phyloP scores from a whole-genome alignment of 1,140 invertebrate genomes.

The Nylanderia fulva region DNA sequence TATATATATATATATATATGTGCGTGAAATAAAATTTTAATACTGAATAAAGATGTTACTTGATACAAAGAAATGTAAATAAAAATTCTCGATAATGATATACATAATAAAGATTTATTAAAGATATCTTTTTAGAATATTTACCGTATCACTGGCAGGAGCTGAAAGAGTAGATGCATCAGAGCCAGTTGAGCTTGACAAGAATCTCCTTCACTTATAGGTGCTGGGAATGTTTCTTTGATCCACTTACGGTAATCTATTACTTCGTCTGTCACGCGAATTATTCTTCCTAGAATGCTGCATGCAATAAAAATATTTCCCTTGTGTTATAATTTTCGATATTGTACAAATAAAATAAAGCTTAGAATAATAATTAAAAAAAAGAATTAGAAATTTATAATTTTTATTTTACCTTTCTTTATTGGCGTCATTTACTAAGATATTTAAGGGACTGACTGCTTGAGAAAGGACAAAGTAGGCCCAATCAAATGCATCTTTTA shows the following conservation, averaged over 20 bases:
- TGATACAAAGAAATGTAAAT: neutral
- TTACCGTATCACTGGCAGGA: constrained; percentile 84
- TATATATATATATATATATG: no score
- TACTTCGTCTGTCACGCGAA: constrained; percentile 97
- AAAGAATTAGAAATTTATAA: neutral
- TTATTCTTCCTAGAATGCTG: constrained; percentile 95
- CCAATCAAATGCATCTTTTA: constrained; percentile 98
- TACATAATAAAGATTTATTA: no score
- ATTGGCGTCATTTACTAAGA: constrained; percentile 87
- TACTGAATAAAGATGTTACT: neutral
- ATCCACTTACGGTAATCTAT: constrained; percentile 95
- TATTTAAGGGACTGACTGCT: constrained; percentile 90
- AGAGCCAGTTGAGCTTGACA: constrained; percentile 85
- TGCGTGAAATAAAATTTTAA: neutral
- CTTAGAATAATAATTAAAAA: neutral
- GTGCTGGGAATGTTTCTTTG: constrained; percentile 87
- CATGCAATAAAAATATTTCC: constrained; percentile 71
- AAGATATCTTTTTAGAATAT: neutral
- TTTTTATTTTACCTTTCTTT: constrained; percentile 83
- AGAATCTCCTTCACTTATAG: constrained; percentile 81
- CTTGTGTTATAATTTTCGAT: constrained; percentile 18
- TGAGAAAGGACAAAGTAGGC: constrained; percentile 95
- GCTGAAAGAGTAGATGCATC: constrained; percentile 85
- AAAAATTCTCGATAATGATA: neutral
- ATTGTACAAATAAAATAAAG: constrained; percentile 2